Base-by-base conservation (phyloP, 2,888 invertebrate species). In the Chrysina gloriosa region DNA sequence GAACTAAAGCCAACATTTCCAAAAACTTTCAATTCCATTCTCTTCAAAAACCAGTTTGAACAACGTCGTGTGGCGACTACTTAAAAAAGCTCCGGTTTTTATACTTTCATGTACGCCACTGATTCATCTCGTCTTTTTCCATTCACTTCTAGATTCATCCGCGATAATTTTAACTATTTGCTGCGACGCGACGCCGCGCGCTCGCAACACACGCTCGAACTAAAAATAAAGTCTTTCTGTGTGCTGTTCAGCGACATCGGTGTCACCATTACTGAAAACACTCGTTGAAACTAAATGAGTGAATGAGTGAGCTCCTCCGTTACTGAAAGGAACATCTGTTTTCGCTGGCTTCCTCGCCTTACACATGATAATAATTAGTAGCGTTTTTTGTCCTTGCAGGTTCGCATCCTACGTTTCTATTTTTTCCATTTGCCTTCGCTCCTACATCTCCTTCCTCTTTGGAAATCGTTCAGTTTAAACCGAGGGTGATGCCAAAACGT, bases 131-230 rank as follows among this genome's bases (percentile, higher is more conserved):
- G 19, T 52, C 63, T 25, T 50, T 50, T 52, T 21, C 34, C 6
- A 14, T 29, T 47, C 65, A 16, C n/a, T 42, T 31, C 27, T 47
- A 31, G 34, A 48, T 25, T 50, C 27, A 64, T 25, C 58, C 77
- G 75, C 78, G 78, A 80, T 80, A 79, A 80, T 80, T 78, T 76
- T 76, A 77, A 72, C 75, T 77, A 78, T 79, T 79, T 76, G 77
- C 75, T 31, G 52, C 23, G 29, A 14, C 52, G 52, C 19, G 14
- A 52, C 52, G 29, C 23, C n/a, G 27, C 48, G 27, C 48, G 27
- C 73, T 31, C 36, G n/a, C 36, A 23, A 25, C 27, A 58, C 39
- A 50, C 52, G 65, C 65, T 65, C 56, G 54, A 31, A 66, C 66
- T 65, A 70, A 72, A 56, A 66, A 67, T 69, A 73, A 72, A 70